A percentile compares a stretch with the other conserved stretches of the same genome.
Conservation (phyloP, 2,113 vertebrate species). For the Dascyllus trimaculatus region DNA sequence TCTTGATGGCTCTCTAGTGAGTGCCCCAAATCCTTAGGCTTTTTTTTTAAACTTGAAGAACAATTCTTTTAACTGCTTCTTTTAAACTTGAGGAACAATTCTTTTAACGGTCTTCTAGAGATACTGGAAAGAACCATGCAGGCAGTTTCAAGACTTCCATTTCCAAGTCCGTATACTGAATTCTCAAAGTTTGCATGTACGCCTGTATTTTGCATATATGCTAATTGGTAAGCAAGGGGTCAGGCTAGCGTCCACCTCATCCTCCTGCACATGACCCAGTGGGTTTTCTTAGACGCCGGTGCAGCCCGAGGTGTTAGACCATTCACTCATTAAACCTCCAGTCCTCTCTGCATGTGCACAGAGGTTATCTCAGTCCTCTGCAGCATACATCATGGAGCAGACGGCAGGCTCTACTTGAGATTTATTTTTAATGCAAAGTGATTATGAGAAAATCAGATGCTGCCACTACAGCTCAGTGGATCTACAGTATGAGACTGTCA, state of each 20-base stretch:
- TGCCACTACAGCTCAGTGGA: neutral
- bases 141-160: slow-evolving; percentile 13
- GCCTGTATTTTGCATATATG: neutral
- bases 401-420: neutral
- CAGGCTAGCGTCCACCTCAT: neutral
- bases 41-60: slow-evolving; percentile 6
- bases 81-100: slow-evolving; percentile 38
- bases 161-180: slow-evolving; percentile 1
- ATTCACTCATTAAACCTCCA: slow-evolving; percentile 21
- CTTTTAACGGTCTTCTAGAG: slow-evolving; percentile 21
- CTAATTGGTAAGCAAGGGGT: slow-evolving; percentile 6
- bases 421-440: slow-evolving; percentile 17
- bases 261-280: neutral
- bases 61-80: slow-evolving; percentile 32
- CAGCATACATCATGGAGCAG: slow-evolving; percentile 10
- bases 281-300: slow-evolving; percentile 2
- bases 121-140: slow-evolving; percentile 9
- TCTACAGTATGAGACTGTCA: neutral
- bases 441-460: neutral
- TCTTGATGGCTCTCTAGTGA: slow-evolving; percentile 65
- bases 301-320: slow-evolving; percentile 20
- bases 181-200: slow-evolving; percentile 6
- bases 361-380: slow-evolving; percentile 17
- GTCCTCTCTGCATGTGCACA: slow-evolving; percentile 11
- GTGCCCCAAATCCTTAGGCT: slow-evolving; percentile 31